phyloP scores from a whole-genome alignment of 2,888 invertebrate genomes.

The Cylindroiulus punctatus region DNA sequence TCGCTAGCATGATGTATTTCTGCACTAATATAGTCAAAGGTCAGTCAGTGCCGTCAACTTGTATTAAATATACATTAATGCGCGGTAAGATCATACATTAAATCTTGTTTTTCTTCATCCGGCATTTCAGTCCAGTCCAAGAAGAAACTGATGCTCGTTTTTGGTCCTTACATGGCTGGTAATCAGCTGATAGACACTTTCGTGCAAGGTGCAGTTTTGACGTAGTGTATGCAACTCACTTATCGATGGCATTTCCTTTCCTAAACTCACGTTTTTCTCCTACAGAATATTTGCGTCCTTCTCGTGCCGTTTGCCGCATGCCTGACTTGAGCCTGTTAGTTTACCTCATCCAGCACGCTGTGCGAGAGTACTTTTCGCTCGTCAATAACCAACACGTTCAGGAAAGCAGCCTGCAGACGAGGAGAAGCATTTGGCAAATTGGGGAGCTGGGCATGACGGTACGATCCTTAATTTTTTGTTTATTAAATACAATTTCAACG shows the following conservation, averaged over 20 bases:
- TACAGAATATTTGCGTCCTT: background rate
- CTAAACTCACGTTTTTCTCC: no score
- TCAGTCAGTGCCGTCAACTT: background rate
- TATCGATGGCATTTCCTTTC: no score
- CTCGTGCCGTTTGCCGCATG: background rate
- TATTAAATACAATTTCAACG: no score
- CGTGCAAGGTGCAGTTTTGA: background rate
- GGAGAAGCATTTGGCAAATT: background rate
- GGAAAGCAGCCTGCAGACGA: background rate
- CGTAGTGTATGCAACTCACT: no score
- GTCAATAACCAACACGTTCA: background rate
- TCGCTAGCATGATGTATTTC: background rate
- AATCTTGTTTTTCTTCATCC: background rate
- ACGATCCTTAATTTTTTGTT: no score
- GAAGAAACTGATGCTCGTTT: background rate
- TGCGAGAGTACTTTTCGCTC: background rate
- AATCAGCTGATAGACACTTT: background rate
- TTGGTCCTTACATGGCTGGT: background rate
- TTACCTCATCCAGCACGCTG: background rate
- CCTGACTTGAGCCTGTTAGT: background rate
- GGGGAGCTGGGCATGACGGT: background rate
- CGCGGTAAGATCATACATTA: background rate
- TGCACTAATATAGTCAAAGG: background rate
- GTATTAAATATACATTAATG: no score
- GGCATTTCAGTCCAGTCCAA: background rate